Percentiles rank a stretch among this genome's conserved stretches.
phyloP scores from a whole-genome alignment of 2,888 invertebrate species.

The Fragum fragum region DNA sequence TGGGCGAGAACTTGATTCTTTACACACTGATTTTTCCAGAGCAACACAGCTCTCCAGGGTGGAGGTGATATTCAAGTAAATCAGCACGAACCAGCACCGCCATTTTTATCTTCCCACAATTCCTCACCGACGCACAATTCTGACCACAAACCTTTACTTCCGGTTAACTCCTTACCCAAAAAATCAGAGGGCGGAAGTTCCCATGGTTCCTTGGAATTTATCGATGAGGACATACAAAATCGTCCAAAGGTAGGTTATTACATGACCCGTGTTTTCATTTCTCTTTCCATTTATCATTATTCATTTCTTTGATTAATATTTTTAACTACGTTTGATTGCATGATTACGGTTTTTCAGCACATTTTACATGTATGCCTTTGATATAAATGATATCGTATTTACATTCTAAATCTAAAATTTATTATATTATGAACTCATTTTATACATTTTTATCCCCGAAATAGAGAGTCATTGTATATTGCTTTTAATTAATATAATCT shows the following conservation, averaged over 20 bases:
- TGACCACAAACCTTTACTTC: constrained; percentile 63
- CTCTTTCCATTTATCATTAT: no score
- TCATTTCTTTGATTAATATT: no score
- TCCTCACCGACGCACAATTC: constrained; percentile 52
- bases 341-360: no score
- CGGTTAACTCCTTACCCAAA: constrained; percentile 35
- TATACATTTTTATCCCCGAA: no score
- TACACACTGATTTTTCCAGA: constrained; percentile 46
- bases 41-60: constrained; percentile 54
- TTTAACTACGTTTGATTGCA: no score
- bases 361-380: no score
- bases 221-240: constrained; percentile 57
- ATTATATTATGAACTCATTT: no score
- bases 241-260: constrained; percentile 36
- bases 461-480: no score
- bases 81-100: constrained; percentile 43
- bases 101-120: constrained; percentile 42
- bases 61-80: constrained; percentile 53
- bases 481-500: no score
- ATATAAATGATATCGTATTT: no score
- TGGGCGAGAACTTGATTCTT: not conserved
- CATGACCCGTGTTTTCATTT: no score
- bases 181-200: constrained; percentile 55
- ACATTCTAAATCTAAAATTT: no score
- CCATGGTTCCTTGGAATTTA: constrained; percentile 62